A percentile compares a stretch with the other conserved stretches of the same genome.
phyloP scores from a whole-genome alignment of 1,140 invertebrate species.

The Pogonognathellus flavescens region DNA sequence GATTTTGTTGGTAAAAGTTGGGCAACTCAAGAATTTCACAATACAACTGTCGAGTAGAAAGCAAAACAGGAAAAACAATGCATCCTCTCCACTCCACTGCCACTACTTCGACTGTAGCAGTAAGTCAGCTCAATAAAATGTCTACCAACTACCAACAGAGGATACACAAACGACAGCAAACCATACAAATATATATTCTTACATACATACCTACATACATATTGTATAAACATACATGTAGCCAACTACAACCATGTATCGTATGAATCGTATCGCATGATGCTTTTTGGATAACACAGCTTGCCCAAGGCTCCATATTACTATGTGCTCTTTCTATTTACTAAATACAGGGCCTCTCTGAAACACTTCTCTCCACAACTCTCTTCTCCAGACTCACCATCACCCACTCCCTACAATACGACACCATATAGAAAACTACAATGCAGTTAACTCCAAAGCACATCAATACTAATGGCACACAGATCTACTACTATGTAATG shows the following conservation, averaged over 20 bases:
- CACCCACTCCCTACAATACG: neutral
- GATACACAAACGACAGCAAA: slow-evolving; percentile 1
- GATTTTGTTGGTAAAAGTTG: slow-evolving; percentile 61
- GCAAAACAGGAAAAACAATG: slow-evolving; percentile 34
- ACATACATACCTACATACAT: neutral
- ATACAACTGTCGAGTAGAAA: neutral
- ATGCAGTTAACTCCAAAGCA: slow-evolving; percentile 45
- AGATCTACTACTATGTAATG: slow-evolving; percentile 1
- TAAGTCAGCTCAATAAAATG: slow-evolving; percentile 53
- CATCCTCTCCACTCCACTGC: slow-evolving; percentile 27
- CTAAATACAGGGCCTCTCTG: slow-evolving; percentile 11
- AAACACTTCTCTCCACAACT: neutral
- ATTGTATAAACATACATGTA: no score
- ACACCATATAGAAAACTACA: neutral
- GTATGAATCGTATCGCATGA: neutral
- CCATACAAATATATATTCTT: neutral
- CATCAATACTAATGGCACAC: slow-evolving; percentile 46
- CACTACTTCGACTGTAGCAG: slow-evolving; percentile 14
- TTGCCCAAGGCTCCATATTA: slow-evolving; percentile 7
- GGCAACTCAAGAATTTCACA: slow-evolving; percentile 59
- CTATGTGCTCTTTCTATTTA: neutral
- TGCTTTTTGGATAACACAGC: neutral
- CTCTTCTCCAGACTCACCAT: neutral
- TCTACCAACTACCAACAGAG: slow-evolving; percentile 28
- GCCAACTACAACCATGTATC: no score